Conservation (phyloP, 2,797 vertebrate species). For the Hydrolagus colliei region DNA sequence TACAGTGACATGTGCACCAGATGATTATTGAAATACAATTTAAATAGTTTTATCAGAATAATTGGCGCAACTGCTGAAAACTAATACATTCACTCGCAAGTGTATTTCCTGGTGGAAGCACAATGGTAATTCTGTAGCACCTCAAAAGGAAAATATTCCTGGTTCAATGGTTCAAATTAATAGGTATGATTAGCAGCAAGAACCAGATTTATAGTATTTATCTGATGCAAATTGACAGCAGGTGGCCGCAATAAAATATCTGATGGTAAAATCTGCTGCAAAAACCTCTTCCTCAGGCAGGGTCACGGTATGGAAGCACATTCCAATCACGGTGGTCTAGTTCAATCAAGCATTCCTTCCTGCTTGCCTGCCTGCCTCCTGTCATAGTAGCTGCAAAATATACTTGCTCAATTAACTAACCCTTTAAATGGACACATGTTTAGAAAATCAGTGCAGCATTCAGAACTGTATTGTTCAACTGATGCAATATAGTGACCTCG, state of each 20-base stretch:
- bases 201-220: not conserved
- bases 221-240: not conserved
- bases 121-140: not conserved
- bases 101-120: not conserved
- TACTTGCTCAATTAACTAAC: not conserved
- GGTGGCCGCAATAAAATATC: not conserved
- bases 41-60: constrained; percentile 14
- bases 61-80: not conserved
- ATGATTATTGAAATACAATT: not conserved
- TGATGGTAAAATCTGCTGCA: not conserved
- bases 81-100: not conserved
- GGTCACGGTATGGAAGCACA: not conserved
- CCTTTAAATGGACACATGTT: not conserved
- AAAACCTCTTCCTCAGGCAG: not conserved
- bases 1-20: not conserved
- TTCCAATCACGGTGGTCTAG: not conserved
- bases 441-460: not conserved
- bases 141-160: not conserved
- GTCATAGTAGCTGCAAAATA: not conserved
- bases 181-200: not conserved
- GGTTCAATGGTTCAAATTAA: constrained; percentile 10
- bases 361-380: not conserved
- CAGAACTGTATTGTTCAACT: not conserved
- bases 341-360: not conserved
- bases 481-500: not conserved